Percentiles rank a stretch among this genome's conserved stretches.
phyloP scores from a whole-genome alignment of 1,140 invertebrate genomes.

The Stenopsyche tienmushanensis region DNA sequence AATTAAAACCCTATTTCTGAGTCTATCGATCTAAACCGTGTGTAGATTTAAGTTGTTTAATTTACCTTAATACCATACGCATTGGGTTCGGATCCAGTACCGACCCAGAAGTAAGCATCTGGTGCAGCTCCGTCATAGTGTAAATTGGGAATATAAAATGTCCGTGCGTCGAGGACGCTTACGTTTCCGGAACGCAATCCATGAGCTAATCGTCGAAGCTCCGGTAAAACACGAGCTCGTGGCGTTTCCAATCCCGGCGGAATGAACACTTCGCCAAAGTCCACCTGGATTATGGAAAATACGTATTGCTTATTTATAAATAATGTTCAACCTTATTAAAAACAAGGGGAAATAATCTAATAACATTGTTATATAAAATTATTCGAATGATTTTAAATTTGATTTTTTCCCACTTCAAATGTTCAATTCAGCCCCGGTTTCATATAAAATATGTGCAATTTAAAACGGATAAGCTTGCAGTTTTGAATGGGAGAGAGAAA shows the following conservation, averaged over 20 bases:
- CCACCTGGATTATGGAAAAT: conserved; percentile 61
- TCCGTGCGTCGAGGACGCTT: conserved; percentile 86
- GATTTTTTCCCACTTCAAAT: too few relatives aligned
- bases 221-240: conserved; percentile 72
- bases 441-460: neutral
- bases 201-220: conserved; percentile 83
- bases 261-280: conserved; percentile 83
- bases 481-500: neutral
- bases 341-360: neutral
- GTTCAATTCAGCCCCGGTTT: neutral
- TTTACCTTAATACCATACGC: conserved; percentile 77
- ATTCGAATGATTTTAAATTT: neutral
- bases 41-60: neutral
- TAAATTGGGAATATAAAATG: conserved; percentile 89
- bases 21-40: too few relatives aligned
- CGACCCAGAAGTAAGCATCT: conserved; percentile 92
- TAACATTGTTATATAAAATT: neutral
- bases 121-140: conserved; percentile 89
- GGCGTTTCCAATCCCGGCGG: conserved; percentile 73
- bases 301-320: neutral
- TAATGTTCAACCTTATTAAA: neutral
- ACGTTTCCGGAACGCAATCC: conserved; percentile 88
- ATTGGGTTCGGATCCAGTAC: conserved; percentile 78
- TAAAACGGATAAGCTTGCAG: neutral
- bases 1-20: too few relatives aligned